Evolutionary conservation across 2,797 vertebrate species (phyloP), one percentile per base, ranked within the genome.

Genomic region (Bufotes viridis): DNA sequence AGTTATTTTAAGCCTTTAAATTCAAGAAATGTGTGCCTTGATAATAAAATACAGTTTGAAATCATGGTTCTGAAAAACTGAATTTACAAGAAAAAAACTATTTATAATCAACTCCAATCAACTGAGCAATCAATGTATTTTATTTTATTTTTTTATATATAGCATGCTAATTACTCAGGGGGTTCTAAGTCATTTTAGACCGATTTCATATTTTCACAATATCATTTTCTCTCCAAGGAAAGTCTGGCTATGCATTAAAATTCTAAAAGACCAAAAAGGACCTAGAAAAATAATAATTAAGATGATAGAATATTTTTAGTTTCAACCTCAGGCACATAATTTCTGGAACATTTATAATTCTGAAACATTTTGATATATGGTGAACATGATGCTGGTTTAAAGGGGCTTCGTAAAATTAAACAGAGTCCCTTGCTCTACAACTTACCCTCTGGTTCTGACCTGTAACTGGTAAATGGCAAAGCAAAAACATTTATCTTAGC

Each of bases 101-200:
- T 79, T 87, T 81, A 72, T 81, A 87, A 81, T 87, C 78, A 87
- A 74, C 57, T 60, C 81, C 78, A 60, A 87, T 81, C 85, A 87
- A 26, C 15, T 3, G 55, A 87, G 67, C 85, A 81, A 81, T 81
- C 85, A 87, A 70, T 81, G 67, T 5, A 61, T 81, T 69, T 81
- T 63, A 74, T 87, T 81, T 74, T 34, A 6, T 42, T 6, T 42
- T 3, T 42, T 3, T 42, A 42, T 7, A 42, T 42, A 20, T 49
- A 42, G 65, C 78, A 9, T 12, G 9, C 49, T 87, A 78, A 87
- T 81, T 81, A 81, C 85, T 74, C 65, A 7, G 53, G 67, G 78
- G 78, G 7, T 26, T 65, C 61, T 10, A 82, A 75, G 34, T 60
- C 69, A 81, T 87, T 81, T 82, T 82, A 61, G n/a, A 58, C 70